These are phyloP conservation scores for Heteropelma amictum DNA, from an alignment of 2,888 invertebrate genomes.

Conservation along the genomic window DNA sequence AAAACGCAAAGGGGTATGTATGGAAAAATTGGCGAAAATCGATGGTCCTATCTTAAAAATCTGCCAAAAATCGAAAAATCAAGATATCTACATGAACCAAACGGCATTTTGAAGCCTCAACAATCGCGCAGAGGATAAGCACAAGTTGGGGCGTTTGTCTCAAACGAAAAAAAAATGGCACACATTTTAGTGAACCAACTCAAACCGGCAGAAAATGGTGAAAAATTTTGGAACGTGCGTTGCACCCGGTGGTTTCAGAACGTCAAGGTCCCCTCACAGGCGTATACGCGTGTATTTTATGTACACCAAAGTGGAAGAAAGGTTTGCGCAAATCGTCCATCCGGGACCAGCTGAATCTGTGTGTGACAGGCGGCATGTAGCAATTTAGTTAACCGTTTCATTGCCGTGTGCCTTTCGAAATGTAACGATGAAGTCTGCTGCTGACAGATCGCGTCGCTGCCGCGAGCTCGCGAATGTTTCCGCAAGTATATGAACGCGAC, in stretches of 20 bases:
- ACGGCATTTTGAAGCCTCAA: too few species aligned
- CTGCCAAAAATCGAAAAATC: too few species aligned
- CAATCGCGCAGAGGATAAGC: too few species aligned
- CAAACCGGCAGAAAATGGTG: slow-evolving; percentile 22
- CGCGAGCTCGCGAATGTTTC: slow-evolving; percentile 65
- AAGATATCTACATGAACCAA: too few species aligned
- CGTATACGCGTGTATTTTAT: slow-evolving; percentile 1
- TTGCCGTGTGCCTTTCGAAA: slow-evolving; percentile 74
- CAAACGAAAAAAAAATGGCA: too few species aligned
- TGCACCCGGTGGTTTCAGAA: slow-evolving; percentile 24
- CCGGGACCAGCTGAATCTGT: slow-evolving; percentile 61
- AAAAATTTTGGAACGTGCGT: slow-evolving; percentile 8
- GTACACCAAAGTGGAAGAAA: too few species aligned
- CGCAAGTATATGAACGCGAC: slow-evolving; percentile 38
- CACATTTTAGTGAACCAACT: slow-evolving; percentile 21
- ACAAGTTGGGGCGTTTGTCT: too few species aligned
- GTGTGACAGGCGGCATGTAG: slow-evolving; percentile 73
- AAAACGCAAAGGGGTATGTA: too few species aligned
- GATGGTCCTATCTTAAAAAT: too few species aligned
- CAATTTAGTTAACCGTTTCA: slow-evolving; percentile 77
- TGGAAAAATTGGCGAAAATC: too few species aligned
- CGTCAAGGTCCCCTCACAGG: not conserved
- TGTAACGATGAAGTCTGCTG: slow-evolving; percentile 74
- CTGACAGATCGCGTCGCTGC: slow-evolving; percentile 69
- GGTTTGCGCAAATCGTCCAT: slow-evolving; percentile 48